Evolutionary conservation across 2,113 vertebrate genomes (phyloP).

Genomic region (Spea bombifrons): DNA sequence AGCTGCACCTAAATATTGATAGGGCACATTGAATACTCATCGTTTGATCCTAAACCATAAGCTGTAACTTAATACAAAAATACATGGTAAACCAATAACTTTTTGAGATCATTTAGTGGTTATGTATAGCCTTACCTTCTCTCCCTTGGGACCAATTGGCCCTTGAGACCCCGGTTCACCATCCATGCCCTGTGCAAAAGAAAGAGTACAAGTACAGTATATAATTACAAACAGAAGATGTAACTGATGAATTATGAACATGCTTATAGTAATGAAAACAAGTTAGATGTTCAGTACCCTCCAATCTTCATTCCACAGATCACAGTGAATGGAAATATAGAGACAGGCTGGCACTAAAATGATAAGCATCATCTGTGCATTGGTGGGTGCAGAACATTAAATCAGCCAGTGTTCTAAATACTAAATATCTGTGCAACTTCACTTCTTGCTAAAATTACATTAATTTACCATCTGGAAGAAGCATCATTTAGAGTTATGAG

Average conservation of each 20-base stretch:
- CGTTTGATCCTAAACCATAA: neutral
- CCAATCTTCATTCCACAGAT: slow-evolving; percentile 57
- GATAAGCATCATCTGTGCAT: slow-evolving; percentile 67
- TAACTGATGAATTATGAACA: slow-evolving; percentile 46
- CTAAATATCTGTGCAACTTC: slow-evolving; percentile 71
- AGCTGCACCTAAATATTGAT: neutral
- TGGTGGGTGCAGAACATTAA: slow-evolving; percentile 64
- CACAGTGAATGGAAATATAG: slow-evolving; percentile 58
- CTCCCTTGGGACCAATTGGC: slow-evolving; percentile 76
- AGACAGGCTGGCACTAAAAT: slow-evolving; percentile 63
- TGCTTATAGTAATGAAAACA: slow-evolving; percentile 26
- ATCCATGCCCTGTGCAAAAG: slow-evolving; percentile 76
- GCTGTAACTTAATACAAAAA: neutral
- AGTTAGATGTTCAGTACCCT: slow-evolving; percentile 41
- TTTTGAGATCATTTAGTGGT: no score
- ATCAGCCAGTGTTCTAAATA: slow-evolving; percentile 65
- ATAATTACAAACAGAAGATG: slow-evolving; percentile 31
- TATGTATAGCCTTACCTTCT: slow-evolving; percentile 71
- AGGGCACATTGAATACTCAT: neutral
- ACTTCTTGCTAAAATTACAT: slow-evolving; percentile 75
- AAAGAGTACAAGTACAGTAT: slow-evolving; percentile 41
- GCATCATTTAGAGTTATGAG: slow-evolving; percentile 69
- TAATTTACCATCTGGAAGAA: slow-evolving; percentile 78
- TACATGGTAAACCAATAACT: no score
- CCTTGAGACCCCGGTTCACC: slow-evolving; percentile 78